Base-by-base conservation (phyloP, 2,113 vertebrate species). In the Scophthalmus maximus region DNA sequence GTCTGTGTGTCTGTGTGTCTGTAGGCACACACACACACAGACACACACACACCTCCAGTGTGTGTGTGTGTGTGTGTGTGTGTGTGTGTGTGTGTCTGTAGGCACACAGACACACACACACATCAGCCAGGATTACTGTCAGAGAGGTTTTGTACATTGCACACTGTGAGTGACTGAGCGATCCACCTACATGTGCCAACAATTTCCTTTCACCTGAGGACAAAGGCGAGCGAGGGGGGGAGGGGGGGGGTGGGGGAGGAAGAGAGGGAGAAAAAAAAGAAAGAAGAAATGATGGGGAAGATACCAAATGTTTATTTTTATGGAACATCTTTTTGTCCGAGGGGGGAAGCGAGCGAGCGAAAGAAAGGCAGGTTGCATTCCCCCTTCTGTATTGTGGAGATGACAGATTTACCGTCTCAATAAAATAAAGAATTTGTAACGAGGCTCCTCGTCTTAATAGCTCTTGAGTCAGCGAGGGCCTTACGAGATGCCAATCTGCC, bases 361-460 rank as follows among this genome's bases (percentile, higher is more conserved):
- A 63, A 72, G 66, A 76, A 68, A 44, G 18, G n/a, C n/a, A n/a
- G n/a, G 20, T 56, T 62, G 38, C 83, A 52, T 87, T 74, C 44
- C 57, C 74, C 44, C 57, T 76, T 79, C 74, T 75, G 79, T 83
- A 66, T 57, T 62, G 76, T 50, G 8, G 47, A 84, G 82, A 84
- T 91, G 91, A 93, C 56, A 82, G 91, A 93, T 93, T 93, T 91
- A 94, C 77, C 82, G 75, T 64, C 53, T 59, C 86, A 87, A 93
- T 93, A 93, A 93, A 93, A 91, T 70, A 69, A 88, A 92, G 82
- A 91, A 91, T 91, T 88, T 91, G 86, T 88, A 84, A 80, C 78
- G 59, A 79, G 81, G 66, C 77, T 78, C 58, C 61, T 76, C 81
- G 55, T 85, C 80, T n/a, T 85, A 85, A 88, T 73, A 73, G 85